Conservation (phyloP, 2,888 invertebrate species). For the Punctoribates punctum region DNA sequence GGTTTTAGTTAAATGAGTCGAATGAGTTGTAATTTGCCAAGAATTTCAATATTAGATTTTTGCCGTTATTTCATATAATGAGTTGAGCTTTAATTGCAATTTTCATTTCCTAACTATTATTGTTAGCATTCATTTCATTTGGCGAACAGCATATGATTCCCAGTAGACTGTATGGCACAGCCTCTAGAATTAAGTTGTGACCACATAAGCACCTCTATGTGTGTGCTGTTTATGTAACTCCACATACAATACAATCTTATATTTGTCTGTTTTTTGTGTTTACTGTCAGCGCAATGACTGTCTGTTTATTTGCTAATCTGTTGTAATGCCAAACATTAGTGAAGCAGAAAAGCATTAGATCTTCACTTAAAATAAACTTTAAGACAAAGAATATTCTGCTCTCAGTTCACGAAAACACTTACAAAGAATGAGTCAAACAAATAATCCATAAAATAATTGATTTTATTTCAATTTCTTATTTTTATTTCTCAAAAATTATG, state of each 20-base stretch:
- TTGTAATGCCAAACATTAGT: slow-evolving; percentile 34
- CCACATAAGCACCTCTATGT: slow-evolving; percentile 19
- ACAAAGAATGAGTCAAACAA: slow-evolving; percentile 4
- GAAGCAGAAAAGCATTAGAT: slow-evolving; percentile 19
- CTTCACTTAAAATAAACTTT: slow-evolving; percentile 32
- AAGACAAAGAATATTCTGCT: background rate
- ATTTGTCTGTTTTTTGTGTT: slow-evolving; percentile 13
- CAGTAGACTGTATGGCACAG: background rate
- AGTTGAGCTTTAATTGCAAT: too few relatives aligned
- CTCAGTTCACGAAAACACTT: background rate
- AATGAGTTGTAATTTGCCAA: background rate
- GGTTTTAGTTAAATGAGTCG: slow-evolving; percentile 8
- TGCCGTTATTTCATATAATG: background rate
- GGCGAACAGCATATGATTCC: slow-evolving; percentile 2
- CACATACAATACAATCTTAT: background rate
- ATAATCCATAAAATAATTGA: too few relatives aligned
- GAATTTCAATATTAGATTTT: slow-evolving; percentile 17
- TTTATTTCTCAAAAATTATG: background rate
- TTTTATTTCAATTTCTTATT: background rate
- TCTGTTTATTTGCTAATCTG: slow-evolving; percentile 28
- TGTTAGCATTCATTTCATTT: background rate
- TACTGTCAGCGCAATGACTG: background rate
- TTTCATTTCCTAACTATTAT: background rate
- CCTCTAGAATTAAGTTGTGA: slow-evolving; percentile 3
- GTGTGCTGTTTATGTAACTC: slow-evolving; percentile 2